Conservation (phyloP, 2,888 invertebrate genomes). For the Dynastes maya region DNA sequence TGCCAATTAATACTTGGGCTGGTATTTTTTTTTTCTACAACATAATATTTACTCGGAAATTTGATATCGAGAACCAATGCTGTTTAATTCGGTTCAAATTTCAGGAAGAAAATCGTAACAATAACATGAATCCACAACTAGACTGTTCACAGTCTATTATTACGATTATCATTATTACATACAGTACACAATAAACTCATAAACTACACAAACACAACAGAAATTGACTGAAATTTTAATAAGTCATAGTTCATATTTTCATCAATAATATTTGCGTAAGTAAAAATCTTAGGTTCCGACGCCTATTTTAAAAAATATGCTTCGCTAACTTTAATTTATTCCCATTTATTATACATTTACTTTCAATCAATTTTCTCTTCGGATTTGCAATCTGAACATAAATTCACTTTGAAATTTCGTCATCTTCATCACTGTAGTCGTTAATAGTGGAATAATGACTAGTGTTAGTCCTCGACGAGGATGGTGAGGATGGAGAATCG, state of each 20-base stretch:
- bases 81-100: too few species aligned
- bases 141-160: background rate
- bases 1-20: too few species aligned
- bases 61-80: too few species aligned
- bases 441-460: constrained; percentile 48
- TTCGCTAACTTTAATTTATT: constrained; percentile 24
- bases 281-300: constrained; percentile 37
- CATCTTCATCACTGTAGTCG: constrained; percentile 52
- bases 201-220: constrained; percentile 22
- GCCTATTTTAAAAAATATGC: constrained; percentile 28
- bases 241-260: constrained; percentile 26
- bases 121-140: constrained; percentile 23
- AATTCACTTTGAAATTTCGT: constrained; percentile 47
- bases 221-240: constrained; percentile 44
- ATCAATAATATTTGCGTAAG: constrained; percentile 32
- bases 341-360: background rate
- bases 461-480: constrained; percentile 50
- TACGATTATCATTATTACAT: background rate
- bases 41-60: too few species aligned
- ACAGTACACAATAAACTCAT: background rate
- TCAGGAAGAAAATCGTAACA: background rate
- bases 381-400: background rate
- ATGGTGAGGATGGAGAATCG: constrained; percentile 62
- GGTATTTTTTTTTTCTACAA: too few species aligned
- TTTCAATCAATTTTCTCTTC: background rate